Base-by-base conservation (phyloP, 2,113 vertebrate genomes). In the Channa maculata region DNA sequence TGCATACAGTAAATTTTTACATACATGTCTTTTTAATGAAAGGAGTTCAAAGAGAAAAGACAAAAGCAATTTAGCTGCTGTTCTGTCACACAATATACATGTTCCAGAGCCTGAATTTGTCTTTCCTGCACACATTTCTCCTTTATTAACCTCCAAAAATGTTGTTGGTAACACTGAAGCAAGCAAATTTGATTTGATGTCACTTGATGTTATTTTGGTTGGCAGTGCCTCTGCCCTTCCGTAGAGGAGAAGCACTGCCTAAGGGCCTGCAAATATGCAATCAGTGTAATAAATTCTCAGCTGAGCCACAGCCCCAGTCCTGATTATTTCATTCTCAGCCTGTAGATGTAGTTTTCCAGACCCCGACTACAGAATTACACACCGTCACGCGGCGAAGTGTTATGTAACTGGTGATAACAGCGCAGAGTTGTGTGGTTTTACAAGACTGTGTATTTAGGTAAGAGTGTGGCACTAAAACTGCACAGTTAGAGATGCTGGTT, bases 141-240 rank as follows among this genome's bases (percentile, higher is more conserved):
- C 24, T 24, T 24, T 24, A 24, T 24, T 24, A 24, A 24, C 24
- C 24, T 24, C 24, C 24, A 1, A 24, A 24, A 1, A 24, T 24
- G 1, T 24, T 24, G 24, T 24, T 24, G 24, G 24, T 24, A 24
- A 24, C 24, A 24, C 24, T 24, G 24, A 24, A 24, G 24, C 37
- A 62, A 54, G 79, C 46, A 0, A 2, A 59, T 46, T 4, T 45
- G 66, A 24, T 24, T 24, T 24, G 24, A 24, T 24, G 24, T 24
- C 24, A 70, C 13, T 5, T 60, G 39, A 76, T 50, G 53, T 63
- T 86, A 44, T 84, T 75, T 75, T 6, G 5, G 71, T 65, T 6
- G 5, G 71, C 62, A n/a, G 14, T 33, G 55, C 51, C 2, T 9
- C 38, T 6, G 5, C 46, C 0, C 33, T 2, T 36, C 0, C 10